Evolutionary conservation across 2,888 invertebrate species (phyloP).

Genomic region (Brenthis daphne): DNA sequence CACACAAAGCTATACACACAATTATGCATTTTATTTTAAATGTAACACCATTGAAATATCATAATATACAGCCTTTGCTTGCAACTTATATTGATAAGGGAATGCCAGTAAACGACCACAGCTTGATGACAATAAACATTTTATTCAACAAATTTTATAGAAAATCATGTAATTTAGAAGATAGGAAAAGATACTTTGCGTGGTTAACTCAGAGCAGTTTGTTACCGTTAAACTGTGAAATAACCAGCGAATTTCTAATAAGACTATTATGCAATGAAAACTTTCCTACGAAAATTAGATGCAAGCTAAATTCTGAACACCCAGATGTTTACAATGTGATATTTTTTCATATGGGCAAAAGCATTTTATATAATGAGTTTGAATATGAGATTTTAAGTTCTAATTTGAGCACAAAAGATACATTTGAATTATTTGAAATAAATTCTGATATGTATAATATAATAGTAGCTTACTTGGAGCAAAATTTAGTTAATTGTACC

Average conservation of each 20-base stretch:
- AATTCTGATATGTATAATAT: constrained; percentile 49
- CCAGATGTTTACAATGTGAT: constrained; percentile 52
- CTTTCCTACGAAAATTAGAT: constrained; percentile 38
- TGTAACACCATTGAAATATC: constrained; percentile 54
- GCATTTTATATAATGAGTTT: constrained; percentile 67
- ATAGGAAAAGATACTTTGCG: constrained; percentile 54
- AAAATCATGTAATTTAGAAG: constrained; percentile 57
- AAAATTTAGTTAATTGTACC: constrained; percentile 41
- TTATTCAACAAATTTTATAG: constrained; percentile 62
- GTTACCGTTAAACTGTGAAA: constrained; percentile 43
- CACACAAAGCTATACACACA: constrained; percentile 61
- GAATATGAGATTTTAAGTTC: constrained; percentile 47
- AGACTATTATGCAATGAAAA: constrained; percentile 64
- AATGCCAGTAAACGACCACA: constrained; percentile 63
- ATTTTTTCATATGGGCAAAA: constrained; percentile 59
- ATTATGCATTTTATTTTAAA: constrained; percentile 59
- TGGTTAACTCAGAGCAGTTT: constrained; percentile 61
- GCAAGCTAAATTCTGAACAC: constrained; percentile 1
- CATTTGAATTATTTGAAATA: constrained; percentile 35
- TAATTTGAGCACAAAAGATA: constrained; percentile 10
- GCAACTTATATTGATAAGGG: constrained; percentile 68
- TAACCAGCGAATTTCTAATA: constrained; percentile 53
- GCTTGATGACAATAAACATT: constrained; percentile 58
- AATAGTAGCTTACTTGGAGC: constrained; percentile 49
- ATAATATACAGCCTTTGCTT: constrained; percentile 58